Conservation (phyloP, 2,797 vertebrate genomes). For the Bradypodion pumilum region DNA sequence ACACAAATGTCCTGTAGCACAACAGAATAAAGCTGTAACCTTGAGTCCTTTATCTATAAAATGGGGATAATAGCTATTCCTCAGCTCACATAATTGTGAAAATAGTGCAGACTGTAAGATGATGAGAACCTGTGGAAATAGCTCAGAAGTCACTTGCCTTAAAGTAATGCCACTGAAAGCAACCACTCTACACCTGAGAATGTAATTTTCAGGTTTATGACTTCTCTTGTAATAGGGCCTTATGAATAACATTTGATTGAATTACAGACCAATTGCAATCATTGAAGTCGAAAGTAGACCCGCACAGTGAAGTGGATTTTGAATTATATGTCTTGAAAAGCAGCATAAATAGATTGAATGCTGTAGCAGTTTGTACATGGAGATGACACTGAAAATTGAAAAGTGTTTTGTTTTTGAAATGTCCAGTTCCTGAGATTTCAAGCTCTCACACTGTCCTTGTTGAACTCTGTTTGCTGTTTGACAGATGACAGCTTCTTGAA, state of each 20-base stretch:
- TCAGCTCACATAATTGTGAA: constrained; percentile 14
- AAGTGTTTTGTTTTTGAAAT: constrained; percentile 41
- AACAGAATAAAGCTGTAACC: not conserved
- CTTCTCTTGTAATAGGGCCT: constrained; percentile 1
- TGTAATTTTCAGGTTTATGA: not conserved
- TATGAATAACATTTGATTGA: constrained; percentile 16
- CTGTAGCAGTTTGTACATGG: not conserved
- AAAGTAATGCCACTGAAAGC: constrained; percentile 11
- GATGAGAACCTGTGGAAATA: constrained; percentile 14
- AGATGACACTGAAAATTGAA: constrained; percentile 42
- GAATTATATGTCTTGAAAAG: not conserved
- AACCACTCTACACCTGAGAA: not conserved
- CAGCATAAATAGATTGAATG: constrained; percentile 8
- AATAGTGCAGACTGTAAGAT: not conserved
- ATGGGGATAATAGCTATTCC: constrained; percentile 5
- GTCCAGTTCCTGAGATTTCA: not conserved
- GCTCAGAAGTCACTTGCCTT: constrained; percentile 16
- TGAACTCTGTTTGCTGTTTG: not conserved
- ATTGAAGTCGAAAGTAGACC: constrained; percentile 11
- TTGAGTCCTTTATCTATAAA: constrained; percentile 4
- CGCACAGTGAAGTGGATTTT: constrained; percentile 25
- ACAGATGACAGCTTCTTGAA: constrained; percentile 3
- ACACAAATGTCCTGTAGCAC: not conserved
- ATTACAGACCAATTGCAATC: constrained; percentile 4
- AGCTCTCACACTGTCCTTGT: not conserved